Conservation (phyloP, 1,140 invertebrate species). For the Cotesia chilonis region DNA sequence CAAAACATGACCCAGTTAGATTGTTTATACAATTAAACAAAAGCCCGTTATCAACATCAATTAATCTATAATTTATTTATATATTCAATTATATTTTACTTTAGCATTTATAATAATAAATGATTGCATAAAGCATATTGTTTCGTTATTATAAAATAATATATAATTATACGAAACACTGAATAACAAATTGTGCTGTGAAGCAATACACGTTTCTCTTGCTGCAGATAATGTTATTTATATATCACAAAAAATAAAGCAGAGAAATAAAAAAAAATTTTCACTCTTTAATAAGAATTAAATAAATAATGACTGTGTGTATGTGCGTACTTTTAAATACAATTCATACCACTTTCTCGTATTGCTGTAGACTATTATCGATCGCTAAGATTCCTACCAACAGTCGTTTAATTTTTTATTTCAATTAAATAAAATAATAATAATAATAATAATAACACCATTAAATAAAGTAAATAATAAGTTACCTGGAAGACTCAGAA, state of each 20-base stretch:
- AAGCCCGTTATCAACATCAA: constrained; percentile 9
- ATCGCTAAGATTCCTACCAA: constrained; percentile 55
- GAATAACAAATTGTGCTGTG: constrained; percentile 25
- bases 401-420: constrained; percentile 47
- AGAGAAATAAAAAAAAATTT: not conserved
- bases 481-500: constrained; percentile 51
- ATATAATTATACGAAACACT: constrained; percentile 19
- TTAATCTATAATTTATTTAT: constrained; percentile 1
- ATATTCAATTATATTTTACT: constrained; percentile 23
- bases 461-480: constrained; percentile 15
- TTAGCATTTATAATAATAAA: not conserved
- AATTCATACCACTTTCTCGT: constrained; percentile 48
- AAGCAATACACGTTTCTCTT: constrained; percentile 20
- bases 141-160: constrained; percentile 14
- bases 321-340: constrained; percentile 26
- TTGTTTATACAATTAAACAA: constrained; percentile 14
- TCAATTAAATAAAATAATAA: constrained; percentile 28
- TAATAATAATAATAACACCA: constrained; percentile 14
- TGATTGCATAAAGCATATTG: constrained; percentile 12
- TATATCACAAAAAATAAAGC: constrained; percentile 35
- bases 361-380: constrained; percentile 50
- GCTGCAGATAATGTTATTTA: not conserved
- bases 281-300: constrained; percentile 33
- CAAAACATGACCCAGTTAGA: constrained; percentile 14
- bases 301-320: constrained; percentile 17